Evolutionary conservation across 2,113 vertebrate species (phyloP).

Genomic region (Bujurquina vittata): DNA sequence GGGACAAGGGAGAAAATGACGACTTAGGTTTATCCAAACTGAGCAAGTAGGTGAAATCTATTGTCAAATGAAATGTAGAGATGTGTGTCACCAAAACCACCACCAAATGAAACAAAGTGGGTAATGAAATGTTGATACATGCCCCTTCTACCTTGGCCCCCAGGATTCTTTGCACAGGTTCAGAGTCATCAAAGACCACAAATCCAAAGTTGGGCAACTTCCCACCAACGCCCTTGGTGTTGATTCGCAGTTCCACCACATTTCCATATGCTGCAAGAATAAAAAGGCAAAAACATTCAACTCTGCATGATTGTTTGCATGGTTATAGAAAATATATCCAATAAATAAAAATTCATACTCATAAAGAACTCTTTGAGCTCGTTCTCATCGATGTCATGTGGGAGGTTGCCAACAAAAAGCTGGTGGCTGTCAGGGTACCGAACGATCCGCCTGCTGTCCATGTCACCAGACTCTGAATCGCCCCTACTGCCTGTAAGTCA

Average conservation of each 20-base stretch:
- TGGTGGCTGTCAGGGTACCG: constrained; percentile 96
- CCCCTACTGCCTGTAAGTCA: constrained; percentile 81
- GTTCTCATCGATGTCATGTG: constrained; percentile 92
- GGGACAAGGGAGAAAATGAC: neutral
- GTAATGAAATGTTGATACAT: constrained; percentile 72
- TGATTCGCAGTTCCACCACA: constrained; percentile 97
- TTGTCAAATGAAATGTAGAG: neutral
- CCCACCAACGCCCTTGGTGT: constrained; percentile 96
- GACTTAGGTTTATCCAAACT: neutral
- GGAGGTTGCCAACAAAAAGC: constrained; percentile 95
- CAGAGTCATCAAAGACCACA: constrained; percentile 96
- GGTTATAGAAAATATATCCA: neutral
- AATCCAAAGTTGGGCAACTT: constrained; percentile 99
- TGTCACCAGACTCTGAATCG: constrained; percentile 87
- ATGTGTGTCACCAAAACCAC: constrained; percentile 53
- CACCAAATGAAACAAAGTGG: constrained; percentile 67
- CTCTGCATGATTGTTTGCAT: neutral
- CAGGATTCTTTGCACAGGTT: constrained; percentile 96
- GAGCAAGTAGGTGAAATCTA: neutral
- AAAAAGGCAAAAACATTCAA: neutral
- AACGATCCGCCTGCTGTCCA: constrained; percentile 88
- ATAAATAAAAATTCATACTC: constrained; percentile 79
- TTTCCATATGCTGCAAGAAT: constrained; percentile 88
- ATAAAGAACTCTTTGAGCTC: constrained; percentile 97
- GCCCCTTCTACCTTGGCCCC: constrained; percentile 93